phyloP scores from a whole-genome alignment of 2,888 invertebrate species.

The Hecatera dysodea region DNA sequence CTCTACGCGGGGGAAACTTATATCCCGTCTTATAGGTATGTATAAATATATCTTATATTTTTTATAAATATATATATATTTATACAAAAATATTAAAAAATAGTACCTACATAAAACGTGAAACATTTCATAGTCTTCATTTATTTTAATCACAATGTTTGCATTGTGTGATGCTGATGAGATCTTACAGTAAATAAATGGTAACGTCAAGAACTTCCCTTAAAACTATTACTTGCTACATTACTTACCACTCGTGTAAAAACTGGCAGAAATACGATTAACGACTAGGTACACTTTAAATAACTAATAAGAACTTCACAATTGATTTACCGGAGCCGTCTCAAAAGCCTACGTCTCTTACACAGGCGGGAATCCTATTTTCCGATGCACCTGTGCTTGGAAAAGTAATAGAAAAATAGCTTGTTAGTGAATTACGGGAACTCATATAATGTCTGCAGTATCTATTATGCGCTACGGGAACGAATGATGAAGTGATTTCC shows the following conservation, averaged over 20 bases:
- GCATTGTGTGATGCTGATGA: too few relatives aligned
- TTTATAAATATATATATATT: too few relatives aligned
- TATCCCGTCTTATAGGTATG: too few relatives aligned
- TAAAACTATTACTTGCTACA: background rate
- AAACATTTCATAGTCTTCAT: too few relatives aligned
- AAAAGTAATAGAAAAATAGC: constrained; percentile 31
- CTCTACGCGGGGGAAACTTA: too few relatives aligned
- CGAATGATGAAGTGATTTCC: constrained; percentile 75
- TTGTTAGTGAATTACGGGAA: constrained; percentile 70
- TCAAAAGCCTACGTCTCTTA: constrained; percentile 5
- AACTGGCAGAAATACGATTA: background rate
- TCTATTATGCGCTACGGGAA: constrained; percentile 63
- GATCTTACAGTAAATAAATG: background rate
- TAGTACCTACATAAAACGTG: too few relatives aligned
- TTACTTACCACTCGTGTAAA: background rate
- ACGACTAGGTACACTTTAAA: background rate
- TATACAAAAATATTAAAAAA: too few relatives aligned
- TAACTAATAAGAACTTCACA: background rate
- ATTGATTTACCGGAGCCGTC: background rate
- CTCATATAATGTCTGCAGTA: constrained; percentile 56
- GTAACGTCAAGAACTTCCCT: background rate
- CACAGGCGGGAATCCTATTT: constrained; percentile 6
- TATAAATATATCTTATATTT: too few relatives aligned
- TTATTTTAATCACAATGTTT: too few relatives aligned
- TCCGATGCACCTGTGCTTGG: constrained; percentile 41